These are phyloP conservation scores for Dallia pectoralis DNA, from an alignment of 2,797 vertebrate species.

Conservation along the genomic window DNA sequence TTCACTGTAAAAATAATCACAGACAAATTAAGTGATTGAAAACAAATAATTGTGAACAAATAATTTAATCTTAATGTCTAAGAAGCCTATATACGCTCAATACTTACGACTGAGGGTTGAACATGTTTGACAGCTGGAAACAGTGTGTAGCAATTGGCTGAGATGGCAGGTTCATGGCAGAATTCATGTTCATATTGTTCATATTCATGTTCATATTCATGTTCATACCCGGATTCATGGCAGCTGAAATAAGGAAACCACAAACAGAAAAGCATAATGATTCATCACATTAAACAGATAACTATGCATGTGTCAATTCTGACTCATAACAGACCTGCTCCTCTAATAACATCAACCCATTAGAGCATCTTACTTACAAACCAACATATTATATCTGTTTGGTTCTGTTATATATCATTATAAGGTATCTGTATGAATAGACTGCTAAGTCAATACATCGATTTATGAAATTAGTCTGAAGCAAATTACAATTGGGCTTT, in stretches of 20 bases:
- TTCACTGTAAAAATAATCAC: slow-evolving; percentile 74
- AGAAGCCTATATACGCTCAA: not conserved
- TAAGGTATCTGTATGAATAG: too few species aligned
- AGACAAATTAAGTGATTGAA: not conserved
- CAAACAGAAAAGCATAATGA: not conserved
- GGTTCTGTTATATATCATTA: too few species aligned
- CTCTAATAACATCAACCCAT: not conserved
- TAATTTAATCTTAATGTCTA: too few species aligned
- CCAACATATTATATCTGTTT: not conserved
- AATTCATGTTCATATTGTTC: slow-evolving; percentile 48
- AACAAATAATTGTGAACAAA: not conserved
- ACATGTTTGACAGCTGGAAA: slow-evolving; percentile 98
- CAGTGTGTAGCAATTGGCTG: slow-evolving; percentile 93
- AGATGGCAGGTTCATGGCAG: slow-evolving; percentile 74
- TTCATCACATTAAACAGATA: not conserved
- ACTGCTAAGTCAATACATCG: too few species aligned
- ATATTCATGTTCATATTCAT: slow-evolving; percentile 64
- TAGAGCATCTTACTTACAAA: not conserved
- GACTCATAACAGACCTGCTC: not conserved
- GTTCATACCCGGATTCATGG: slow-evolving; percentile 65
- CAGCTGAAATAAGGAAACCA: slow-evolving; percentile 60
- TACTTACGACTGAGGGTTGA: slow-evolving; percentile 90
- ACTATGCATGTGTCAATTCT: not conserved
- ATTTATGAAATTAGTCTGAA: too few species aligned
- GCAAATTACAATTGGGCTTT: too few species aligned